Conservation (phyloP, 2,797 vertebrate species). For the Danio kyathit region DNA sequence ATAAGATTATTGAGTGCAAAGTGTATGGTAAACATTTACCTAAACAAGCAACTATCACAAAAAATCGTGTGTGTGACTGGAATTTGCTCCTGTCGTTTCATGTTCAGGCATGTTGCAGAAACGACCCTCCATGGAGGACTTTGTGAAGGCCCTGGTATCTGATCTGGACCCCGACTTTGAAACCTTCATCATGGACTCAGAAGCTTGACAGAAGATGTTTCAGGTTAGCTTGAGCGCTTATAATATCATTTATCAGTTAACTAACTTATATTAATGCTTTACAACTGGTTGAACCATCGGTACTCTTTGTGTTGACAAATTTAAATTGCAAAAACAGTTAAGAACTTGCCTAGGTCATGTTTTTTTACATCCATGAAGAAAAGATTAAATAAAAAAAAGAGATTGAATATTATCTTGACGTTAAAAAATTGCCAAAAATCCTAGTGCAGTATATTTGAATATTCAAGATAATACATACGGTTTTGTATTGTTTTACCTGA, state of each 20-base stretch:
- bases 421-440: no score
- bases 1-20: not conserved
- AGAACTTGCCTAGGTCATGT: no score
- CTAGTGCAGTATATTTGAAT: no score
- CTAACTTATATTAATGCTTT: not conserved
- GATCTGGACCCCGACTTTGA: conserved; percentile 94
- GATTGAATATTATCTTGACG: no score
- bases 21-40: not conserved
- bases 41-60: not conserved
- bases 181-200: conserved; percentile 91
- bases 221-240: not conserved
- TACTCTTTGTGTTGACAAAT: not conserved
- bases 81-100: conserved; percentile 51
- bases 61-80: not conserved
- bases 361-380: no score
- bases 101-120: conserved; percentile 93
- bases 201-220: conserved; percentile 70
- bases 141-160: conserved; percentile 92
- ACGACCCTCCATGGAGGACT: conserved; percentile 88
- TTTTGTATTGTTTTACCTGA: not conserved
- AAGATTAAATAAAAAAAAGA: no score
- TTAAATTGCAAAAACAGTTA: no score
- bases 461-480: no score
- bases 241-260: not conserved
- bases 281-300: not conserved